Evolutionary conservation across 2,888 invertebrate species (phyloP), one percentile per base, ranked within the genome.

Genomic region (Polydrusus pterygomalis): DNA sequence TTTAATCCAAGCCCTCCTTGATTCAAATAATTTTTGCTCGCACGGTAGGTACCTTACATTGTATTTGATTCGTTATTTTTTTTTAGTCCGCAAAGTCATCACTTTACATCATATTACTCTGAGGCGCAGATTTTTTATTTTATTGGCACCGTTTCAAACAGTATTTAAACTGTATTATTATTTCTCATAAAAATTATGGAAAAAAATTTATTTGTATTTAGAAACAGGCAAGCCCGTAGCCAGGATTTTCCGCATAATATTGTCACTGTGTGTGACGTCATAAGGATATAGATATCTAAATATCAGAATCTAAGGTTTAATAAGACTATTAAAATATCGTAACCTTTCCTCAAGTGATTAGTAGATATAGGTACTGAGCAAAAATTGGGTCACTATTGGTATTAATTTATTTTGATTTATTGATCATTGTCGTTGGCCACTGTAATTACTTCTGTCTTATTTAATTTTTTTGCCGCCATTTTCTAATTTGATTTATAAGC

Each of bases 331-430:
- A 54, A 45, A 69, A 69, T 56, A 68, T 34, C 25, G 30, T n/a
- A 54, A 40, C 51, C 68, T 43, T 58, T 69, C 58, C 58, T 45
- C n/a, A 58, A 69, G 30, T 58, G 15, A 45, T 58, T 69, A 56
- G 15, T 7, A 11, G 25, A 51, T 43, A 54, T 62, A n/a, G n/a
- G n/a, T n/a, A 51, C 63, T 20, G 7, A 54, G 38, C 34, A 54
- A 71, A 64, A 63, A 63, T 54, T 40, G n/a, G 54, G 25, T 40
- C 38, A 40, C 30, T 10, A n/a, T 34, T 71, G 11, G 25, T 17
- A 62, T 34, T 62, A 49, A 70, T 49, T 70, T 70, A 71, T 38
- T 25, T 54, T 71, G 71, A 71, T 71, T 71, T 71, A 71, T 71
- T 64, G 63, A 38, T 20, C 63, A 60, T 70, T 70, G 70, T 64